A percentile compares a stretch with the other conserved stretches of the same genome.
Conservation (phyloP, 2,113 vertebrate species). For the Trogon melanurus region DNA sequence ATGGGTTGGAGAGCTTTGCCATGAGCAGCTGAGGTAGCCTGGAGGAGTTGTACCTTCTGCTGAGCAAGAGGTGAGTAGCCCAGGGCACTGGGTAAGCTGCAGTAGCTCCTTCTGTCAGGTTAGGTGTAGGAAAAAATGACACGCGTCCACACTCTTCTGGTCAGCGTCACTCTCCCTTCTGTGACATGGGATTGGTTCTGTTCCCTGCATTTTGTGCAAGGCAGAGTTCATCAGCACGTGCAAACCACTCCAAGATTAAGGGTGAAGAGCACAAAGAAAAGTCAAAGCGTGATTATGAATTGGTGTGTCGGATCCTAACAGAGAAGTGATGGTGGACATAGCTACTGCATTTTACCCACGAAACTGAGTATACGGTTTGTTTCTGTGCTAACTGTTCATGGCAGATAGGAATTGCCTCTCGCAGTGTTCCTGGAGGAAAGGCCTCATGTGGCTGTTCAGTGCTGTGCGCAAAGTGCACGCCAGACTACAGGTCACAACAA, state of each 20-base stretch:
- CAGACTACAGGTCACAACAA: background rate
- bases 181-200: background rate
- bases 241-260: background rate
- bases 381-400: background rate
- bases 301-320: background rate
- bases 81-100: fast-evolving
- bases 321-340: background rate
- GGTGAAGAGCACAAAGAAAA: background rate
- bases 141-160: fast-evolving
- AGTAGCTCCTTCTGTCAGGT: background rate
- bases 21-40: background rate
- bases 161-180: background rate
- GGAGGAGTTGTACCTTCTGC: background rate
- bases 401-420: background rate
- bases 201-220: background rate
- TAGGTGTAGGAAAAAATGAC: background rate
- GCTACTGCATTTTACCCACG: background rate
- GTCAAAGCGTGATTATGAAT: background rate
- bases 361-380: background rate
- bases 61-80: background rate
- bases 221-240: background rate
- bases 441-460: background rate
- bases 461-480: fast-evolving
- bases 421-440: background rate
- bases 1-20: background rate